Conservation (phyloP, 2,113 vertebrate species). For the Camarhynchus parvulus region DNA sequence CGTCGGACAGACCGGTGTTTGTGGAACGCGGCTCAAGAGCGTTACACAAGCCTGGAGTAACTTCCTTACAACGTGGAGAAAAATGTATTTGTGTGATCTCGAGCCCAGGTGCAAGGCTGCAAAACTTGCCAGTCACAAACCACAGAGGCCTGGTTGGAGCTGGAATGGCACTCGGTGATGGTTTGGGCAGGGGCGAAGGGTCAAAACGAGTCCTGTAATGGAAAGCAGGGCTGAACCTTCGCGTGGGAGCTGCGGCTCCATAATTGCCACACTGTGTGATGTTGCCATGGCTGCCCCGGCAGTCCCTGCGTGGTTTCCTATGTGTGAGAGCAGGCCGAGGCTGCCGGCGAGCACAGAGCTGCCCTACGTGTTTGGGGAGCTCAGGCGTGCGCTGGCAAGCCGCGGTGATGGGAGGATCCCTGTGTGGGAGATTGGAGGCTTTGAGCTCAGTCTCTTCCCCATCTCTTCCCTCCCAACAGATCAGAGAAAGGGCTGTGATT, state of each 20-base stretch:
- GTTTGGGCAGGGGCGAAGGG: neutral
- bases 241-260: slow-evolving; percentile 1
- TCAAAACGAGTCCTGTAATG: neutral
- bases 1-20: neutral
- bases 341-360: neutral
- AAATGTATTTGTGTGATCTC: neutral
- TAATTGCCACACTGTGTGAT: slow-evolving; percentile 49
- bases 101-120: neutral
- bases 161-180: neutral
- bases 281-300: slow-evolving; percentile 63
- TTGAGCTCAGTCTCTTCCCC: neutral
- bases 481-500: neutral
- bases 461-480: neutral
- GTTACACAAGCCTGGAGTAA: neutral
- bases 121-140: neutral
- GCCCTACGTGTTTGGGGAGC: slow-evolving; percentile 59
- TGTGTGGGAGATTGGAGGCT: neutral
- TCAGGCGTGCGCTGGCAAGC: slow-evolving; percentile 59
- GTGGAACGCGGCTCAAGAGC: neutral
- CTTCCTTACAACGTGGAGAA: neutral
- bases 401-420: neutral
- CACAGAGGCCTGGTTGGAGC: neutral
- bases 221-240: slow-evolving; percentile 5
- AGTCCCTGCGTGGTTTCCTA: slow-evolving; percentile 32
- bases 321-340: slow-evolving; percentile 38